Conservation (phyloP, 92 coral and sea anemone genomes). For the Plumapathes pennacea region DNA sequence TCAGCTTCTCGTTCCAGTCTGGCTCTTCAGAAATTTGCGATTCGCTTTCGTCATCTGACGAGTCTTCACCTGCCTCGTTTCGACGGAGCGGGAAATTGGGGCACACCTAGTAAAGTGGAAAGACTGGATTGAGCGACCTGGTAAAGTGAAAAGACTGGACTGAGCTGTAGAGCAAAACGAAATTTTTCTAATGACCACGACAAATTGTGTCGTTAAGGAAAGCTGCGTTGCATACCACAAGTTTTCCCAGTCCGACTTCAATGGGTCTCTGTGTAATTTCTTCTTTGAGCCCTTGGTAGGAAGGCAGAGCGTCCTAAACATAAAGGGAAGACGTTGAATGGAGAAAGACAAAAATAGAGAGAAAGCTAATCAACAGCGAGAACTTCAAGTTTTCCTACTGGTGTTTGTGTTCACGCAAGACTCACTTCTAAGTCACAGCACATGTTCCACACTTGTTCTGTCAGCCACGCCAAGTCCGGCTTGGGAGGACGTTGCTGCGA, state of each 20-base stretch:
- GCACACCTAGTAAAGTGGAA: slow-evolving; percentile 36
- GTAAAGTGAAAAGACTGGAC: no score
- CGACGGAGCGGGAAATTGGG: slow-evolving; percentile 56
- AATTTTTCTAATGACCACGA: no score
- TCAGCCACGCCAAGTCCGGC: slow-evolving; percentile 86
- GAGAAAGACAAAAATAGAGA: slow-evolving; percentile 1
- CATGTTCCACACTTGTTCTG: slow-evolving; percentile 81
- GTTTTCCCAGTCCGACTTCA: slow-evolving; percentile 65
- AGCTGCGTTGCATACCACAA: slow-evolving; percentile 83
- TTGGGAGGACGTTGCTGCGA: slow-evolving; percentile 86
- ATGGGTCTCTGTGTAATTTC: slow-evolving; percentile 74
- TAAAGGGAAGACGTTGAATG: not conserved
- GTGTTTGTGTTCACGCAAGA: not conserved
- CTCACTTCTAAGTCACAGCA: slow-evolving; percentile 95
- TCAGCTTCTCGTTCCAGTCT: slow-evolving; percentile 65
- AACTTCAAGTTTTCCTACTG: no score
- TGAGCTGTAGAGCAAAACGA: no score
- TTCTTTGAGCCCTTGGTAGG: slow-evolving; percentile 73
- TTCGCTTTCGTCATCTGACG: slow-evolving; percentile 50
- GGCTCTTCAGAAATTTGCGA: slow-evolving; percentile 6
- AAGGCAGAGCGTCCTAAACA: slow-evolving; percentile 57
- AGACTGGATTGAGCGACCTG: not conserved
- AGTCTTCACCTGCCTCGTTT: slow-evolving; percentile 46
- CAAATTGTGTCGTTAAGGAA: no score
- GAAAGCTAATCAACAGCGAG: not conserved